phyloP scores from a whole-genome alignment of 2,797 vertebrate genomes.

The Sebastolobus alascanus region DNA sequence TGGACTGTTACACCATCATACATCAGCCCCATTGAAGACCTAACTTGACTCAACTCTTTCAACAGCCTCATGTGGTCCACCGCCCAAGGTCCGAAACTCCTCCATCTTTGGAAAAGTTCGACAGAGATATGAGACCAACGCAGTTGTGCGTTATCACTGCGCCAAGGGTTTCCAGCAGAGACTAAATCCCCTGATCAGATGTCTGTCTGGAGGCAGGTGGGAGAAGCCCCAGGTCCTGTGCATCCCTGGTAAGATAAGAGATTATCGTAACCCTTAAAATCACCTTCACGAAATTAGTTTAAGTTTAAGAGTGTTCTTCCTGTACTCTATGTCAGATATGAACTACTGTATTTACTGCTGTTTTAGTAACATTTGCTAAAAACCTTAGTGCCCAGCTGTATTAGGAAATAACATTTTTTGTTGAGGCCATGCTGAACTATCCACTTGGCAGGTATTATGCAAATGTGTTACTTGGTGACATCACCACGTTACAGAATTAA shows the following conservation, averaged over 20 bases:
- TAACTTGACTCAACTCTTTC: not conserved
- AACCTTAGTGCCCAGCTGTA: too few species aligned
- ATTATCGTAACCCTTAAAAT: not conserved
- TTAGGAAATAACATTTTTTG: too few species aligned
- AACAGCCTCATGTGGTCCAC: slow-evolving; percentile 91
- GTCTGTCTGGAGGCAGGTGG: slow-evolving; percentile 90
- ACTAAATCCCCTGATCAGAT: slow-evolving; percentile 88
- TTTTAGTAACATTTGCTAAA: too few species aligned
- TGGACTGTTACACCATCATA: not conserved
- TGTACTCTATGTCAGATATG: not conserved
- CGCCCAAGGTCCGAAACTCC: slow-evolving; percentile 86
- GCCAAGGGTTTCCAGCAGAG: slow-evolving; percentile 86
- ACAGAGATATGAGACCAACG: slow-evolving; percentile 87
- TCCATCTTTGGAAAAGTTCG: slow-evolving; percentile 86
- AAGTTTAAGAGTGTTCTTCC: not conserved
- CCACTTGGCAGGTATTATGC: too few species aligned
- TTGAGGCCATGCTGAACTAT: too few species aligned
- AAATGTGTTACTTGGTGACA: too few species aligned
- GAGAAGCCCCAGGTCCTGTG: slow-evolving; percentile 89
- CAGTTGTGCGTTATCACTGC: slow-evolving; percentile 90
- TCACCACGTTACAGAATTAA: fast-evolving
- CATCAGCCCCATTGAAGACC: not conserved
- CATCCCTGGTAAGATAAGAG: slow-evolving; percentile 65
- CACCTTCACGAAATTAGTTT: not conserved
- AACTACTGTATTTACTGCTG: too few species aligned